A percentile compares a stretch with the other conserved stretches of the same genome.
Evolutionary conservation across 2,888 invertebrate genomes (phyloP).

Genomic region (Hyposoter didymator): DNA sequence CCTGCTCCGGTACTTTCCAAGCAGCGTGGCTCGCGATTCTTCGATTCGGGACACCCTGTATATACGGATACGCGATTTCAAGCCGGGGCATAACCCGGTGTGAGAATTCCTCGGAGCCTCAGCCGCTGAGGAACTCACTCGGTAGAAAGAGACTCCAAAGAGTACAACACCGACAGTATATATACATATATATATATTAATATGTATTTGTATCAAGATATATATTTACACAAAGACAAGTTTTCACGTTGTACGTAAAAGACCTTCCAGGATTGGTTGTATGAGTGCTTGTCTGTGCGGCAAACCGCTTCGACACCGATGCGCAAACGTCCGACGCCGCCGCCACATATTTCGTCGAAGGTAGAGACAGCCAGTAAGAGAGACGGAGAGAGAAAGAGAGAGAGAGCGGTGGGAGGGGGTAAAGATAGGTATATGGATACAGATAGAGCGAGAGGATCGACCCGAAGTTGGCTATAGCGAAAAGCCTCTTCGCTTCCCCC

Average conservation of each 20-base stretch:
- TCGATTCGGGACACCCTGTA: background rate
- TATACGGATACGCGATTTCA: conserved; percentile 55
- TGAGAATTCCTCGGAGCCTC: conserved; percentile 62
- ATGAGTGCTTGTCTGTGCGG: conserved; percentile 57
- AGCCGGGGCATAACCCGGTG: conserved; percentile 61
- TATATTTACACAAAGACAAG: conserved; percentile 2
- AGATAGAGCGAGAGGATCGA: conserved; percentile 61
- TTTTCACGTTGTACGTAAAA: conserved; percentile 41
- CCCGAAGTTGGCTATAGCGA: conserved; percentile 51
- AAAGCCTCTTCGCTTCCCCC: conserved; percentile 42
- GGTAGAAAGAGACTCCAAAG: conserved; percentile 42
- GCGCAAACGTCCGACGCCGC: conserved; percentile 68
- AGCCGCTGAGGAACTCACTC: conserved; percentile 46
- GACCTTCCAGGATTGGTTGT: conserved; percentile 39
- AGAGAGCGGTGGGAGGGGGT: too few species aligned
- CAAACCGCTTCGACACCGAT: conserved; percentile 69
- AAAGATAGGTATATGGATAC: conserved; percentile 9
- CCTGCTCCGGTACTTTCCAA: background rate
- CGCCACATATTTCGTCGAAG: conserved; percentile 67
- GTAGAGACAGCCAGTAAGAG: conserved; percentile 25
- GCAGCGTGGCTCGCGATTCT: background rate
- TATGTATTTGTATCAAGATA: background rate
- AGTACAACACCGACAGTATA: background rate
- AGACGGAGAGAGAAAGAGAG: conserved; percentile 1
- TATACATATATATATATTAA: conserved; percentile 7